These are phyloP conservation scores for Notothenia coriiceps DNA, from an alignment of 2,113 vertebrate genomes.

Conservation along the genomic window DNA sequence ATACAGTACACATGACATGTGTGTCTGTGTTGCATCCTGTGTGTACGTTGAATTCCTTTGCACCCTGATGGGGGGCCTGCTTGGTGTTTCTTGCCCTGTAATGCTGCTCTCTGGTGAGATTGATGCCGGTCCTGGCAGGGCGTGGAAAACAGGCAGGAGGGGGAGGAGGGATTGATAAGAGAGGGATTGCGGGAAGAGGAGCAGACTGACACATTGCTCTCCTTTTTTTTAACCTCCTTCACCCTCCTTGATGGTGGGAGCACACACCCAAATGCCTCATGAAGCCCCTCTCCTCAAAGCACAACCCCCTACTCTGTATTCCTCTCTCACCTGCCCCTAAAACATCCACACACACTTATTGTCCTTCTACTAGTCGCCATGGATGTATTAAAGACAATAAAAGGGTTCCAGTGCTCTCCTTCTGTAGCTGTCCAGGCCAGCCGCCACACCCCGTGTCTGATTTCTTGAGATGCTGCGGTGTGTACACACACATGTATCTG, in stretches of 20 bases:
- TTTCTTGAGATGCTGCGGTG: constrained; percentile 17
- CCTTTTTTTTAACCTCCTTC: constrained; percentile 19
- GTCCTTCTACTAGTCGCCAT: neutral
- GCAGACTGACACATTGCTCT: constrained; percentile 49
- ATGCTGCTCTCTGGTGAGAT: constrained; percentile 54
- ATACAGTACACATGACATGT: neutral
- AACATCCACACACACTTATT: constrained; percentile 15
- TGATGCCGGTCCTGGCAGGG: constrained; percentile 51
- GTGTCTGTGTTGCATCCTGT: neutral
- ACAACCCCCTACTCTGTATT: constrained; percentile 41
- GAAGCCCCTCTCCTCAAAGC: constrained; percentile 29
- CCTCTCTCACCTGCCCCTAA: constrained; percentile 19
- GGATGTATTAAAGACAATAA: constrained; percentile 4
- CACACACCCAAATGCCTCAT: constrained; percentile 6
- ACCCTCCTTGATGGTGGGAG: constrained; percentile 8
- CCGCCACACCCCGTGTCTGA: constrained; percentile 54
- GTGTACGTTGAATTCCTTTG: constrained; percentile 4
- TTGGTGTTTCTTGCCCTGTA: constrained; percentile 43
- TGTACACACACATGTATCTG: constrained; percentile 11
- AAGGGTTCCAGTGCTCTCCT: constrained; percentile 18
- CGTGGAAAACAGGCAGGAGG: constrained; percentile 21
- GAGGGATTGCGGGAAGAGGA: constrained; percentile 50
- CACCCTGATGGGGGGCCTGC: neutral
- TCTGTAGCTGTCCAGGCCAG: constrained; percentile 26
- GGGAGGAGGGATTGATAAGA: constrained; percentile 27